Evolutionary conservation across 2,113 vertebrate species (phyloP).

Genomic region (Barbus barbus): DNA sequence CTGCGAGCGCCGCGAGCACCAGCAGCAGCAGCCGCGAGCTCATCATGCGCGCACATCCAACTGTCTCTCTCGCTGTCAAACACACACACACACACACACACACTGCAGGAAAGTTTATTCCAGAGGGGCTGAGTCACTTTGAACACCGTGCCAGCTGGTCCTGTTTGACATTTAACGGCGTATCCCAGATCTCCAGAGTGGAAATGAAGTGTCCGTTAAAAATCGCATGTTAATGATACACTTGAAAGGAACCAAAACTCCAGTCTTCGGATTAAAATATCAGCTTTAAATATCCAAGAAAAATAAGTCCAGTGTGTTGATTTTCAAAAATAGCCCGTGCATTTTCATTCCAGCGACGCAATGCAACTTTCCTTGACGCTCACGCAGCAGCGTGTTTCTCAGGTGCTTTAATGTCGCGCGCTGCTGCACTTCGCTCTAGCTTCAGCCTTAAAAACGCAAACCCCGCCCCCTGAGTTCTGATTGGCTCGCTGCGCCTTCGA

Average conservation of each 20-base stretch:
- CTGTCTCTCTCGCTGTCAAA: constrained; percentile 19
- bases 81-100: constrained; percentile 32
- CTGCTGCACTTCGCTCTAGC: constrained; percentile 49
- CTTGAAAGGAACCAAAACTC: not conserved
- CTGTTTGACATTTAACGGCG: not conserved
- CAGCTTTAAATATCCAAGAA: constrained; percentile 34
- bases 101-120: constrained; percentile 35
- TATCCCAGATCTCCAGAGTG: constrained; percentile 21
- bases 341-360: not conserved
- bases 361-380: not conserved
- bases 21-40: constrained; percentile 71
- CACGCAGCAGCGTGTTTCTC: not conserved
- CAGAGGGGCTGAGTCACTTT: constrained; percentile 17
- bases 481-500: constrained; percentile 48
- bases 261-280: not conserved
- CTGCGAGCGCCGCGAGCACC: constrained; percentile 70
- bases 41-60: constrained; percentile 63
- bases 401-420: constrained; percentile 41
- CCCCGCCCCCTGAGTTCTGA: constrained; percentile 35
- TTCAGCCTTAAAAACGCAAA: constrained; percentile 59
- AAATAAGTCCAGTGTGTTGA: constrained; percentile 1
- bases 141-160: not conserved
- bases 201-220: constrained; percentile 20
- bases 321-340: not conserved
- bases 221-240: not conserved